These are phyloP conservation scores for Eira barbara DNA, from an alignment of 2,113 vertebrate genomes.

Conservation along the genomic window DNA sequence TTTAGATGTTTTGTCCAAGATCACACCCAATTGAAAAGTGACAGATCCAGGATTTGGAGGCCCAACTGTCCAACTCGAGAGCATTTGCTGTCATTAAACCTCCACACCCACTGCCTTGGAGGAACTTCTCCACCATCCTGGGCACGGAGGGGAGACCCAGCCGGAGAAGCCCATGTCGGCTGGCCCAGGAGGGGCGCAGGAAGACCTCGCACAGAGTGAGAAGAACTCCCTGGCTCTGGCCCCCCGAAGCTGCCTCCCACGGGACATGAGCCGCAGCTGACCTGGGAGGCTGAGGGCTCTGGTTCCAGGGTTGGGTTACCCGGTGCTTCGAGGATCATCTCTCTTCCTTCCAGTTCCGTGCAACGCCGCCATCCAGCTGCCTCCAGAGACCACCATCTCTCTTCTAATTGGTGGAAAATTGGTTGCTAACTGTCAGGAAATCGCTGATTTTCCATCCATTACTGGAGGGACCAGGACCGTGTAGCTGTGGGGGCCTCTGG, in stretches of 20 bases:
- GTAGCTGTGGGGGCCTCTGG: slow-evolving; percentile 55
- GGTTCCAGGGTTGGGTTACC: background rate
- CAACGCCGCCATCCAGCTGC: background rate
- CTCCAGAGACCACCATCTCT: slow-evolving; percentile 76
- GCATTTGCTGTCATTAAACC: background rate
- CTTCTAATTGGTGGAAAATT: slow-evolving; percentile 84
- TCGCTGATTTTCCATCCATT: slow-evolving; percentile 84
- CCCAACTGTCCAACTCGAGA: background rate
- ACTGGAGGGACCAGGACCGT: slow-evolving; percentile 56
- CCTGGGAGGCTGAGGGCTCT: background rate
- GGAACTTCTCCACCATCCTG: background rate
- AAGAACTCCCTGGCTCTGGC: background rate
- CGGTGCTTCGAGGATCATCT: background rate
- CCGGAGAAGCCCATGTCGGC: background rate
- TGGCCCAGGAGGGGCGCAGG: background rate
- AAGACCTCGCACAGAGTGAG: background rate
- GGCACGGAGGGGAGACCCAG: background rate
- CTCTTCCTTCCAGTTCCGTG: background rate
- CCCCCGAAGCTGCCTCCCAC: background rate
- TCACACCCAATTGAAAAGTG: background rate
- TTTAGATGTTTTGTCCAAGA: background rate
- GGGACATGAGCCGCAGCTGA: background rate
- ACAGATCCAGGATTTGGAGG: background rate
- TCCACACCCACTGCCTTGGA: background rate
- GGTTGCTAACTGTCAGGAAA: slow-evolving; percentile 84